These are phyloP conservation scores for Clarias macrocephalus DNA, from an alignment of 2,113 vertebrate species.

Conservation along the genomic window DNA sequence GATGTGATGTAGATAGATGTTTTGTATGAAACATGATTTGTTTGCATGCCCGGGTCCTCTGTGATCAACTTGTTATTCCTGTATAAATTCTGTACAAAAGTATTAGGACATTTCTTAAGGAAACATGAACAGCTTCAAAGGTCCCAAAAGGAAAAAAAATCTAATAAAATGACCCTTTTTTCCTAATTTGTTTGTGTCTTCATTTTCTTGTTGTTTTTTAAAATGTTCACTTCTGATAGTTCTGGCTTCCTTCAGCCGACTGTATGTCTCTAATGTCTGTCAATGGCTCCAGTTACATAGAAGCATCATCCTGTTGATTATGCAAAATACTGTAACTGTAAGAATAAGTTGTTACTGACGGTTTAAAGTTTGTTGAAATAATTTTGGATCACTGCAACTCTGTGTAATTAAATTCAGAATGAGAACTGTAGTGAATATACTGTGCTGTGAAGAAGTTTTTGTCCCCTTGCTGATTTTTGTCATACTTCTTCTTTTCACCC, in stretches of 20 bases:
- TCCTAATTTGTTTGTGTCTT: conserved; percentile 44
- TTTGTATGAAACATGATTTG: conserved; percentile 71
- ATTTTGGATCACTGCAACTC: not conserved
- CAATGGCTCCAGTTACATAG: not conserved
- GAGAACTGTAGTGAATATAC: not conserved
- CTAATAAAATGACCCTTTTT: conserved; percentile 66
- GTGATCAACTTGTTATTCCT: conserved; percentile 63
- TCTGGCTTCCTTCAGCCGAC: not conserved
- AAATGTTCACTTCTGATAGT: not conserved
- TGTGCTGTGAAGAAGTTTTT: too few species aligned
- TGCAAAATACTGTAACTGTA: not conserved
- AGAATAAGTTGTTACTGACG: not conserved
- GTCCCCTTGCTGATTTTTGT: too few species aligned
- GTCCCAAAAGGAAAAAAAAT: conserved; percentile 44
- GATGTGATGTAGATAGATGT: conserved; percentile 66
- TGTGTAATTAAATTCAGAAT: not conserved
- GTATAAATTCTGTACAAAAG: conserved; percentile 81
- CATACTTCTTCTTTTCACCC: too few species aligned
- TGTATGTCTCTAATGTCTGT: not conserved
- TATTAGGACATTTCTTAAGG: conserved; percentile 71
- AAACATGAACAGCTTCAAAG: conserved; percentile 42
- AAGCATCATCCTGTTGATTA: not conserved
- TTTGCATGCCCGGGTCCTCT: conserved; percentile 76
- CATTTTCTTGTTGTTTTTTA: not conserved
- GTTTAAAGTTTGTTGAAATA: not conserved